A percentile compares a stretch with the other conserved stretches of the same genome.
These are phyloP conservation scores for Episyrphus balteatus DNA, from an alignment of 1,140 invertebrate species.

Conservation along the genomic window DNA sequence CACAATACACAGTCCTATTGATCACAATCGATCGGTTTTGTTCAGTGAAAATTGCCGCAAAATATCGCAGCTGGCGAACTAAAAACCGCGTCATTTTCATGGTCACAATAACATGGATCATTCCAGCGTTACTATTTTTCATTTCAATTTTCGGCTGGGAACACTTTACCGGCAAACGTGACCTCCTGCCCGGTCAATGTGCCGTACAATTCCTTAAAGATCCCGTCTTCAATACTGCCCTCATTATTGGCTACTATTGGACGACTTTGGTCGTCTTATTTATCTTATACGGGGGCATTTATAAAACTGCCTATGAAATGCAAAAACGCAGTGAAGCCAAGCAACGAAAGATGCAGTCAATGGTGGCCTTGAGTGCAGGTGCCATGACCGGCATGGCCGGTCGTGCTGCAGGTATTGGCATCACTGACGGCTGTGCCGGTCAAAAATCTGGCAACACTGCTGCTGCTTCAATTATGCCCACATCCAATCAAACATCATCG, in stretches of 20 bases:
- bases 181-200: slow-evolving; percentile 79
- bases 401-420: slow-evolving; percentile 70
- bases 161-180: slow-evolving; percentile 86
- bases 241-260: slow-evolving; percentile 98
- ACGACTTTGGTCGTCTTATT: slow-evolving; percentile 88
- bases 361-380: slow-evolving; percentile 78
- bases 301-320: slow-evolving; percentile 96
- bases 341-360: slow-evolving; percentile 85
- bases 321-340: slow-evolving; percentile 95
- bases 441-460: slow-evolving; percentile 4
- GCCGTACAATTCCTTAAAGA: slow-evolving; percentile 97
- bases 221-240: slow-evolving; percentile 93
- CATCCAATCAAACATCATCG: slow-evolving; percentile 3
- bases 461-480: slow-evolving; percentile 3
- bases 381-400: slow-evolving; percentile 83
- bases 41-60: slow-evolving; percentile 96
- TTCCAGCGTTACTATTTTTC: slow-evolving; percentile 93
- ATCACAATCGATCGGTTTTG: slow-evolving; percentile 99
- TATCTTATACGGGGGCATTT: slow-evolving; percentile 93
- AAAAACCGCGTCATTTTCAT: slow-evolving; percentile 85
- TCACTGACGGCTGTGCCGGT: slow-evolving; percentile 31
- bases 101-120: slow-evolving; percentile 95
- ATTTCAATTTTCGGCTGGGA: slow-evolving; percentile 99
- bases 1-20: slow-evolving; percentile 96
- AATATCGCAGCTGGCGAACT: slow-evolving; percentile 94